Percentiles rank a stretch among this genome's conserved stretches.
phyloP scores from a whole-genome alignment of 2,113 vertebrate species.

The Lampris megalopsis region DNA sequence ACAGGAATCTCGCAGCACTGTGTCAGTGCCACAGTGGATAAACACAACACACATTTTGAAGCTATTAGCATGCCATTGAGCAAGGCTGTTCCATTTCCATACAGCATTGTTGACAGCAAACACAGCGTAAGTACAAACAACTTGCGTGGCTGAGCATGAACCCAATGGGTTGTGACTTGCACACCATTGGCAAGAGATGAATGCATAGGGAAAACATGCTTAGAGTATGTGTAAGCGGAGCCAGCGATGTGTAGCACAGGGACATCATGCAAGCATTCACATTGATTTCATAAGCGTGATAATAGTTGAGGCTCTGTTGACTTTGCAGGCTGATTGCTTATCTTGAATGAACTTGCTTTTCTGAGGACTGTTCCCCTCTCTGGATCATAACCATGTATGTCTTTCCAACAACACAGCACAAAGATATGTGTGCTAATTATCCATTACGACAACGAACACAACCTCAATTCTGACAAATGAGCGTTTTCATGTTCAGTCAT shows the following conservation, averaged over 20 bases:
- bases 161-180: slow-evolving; percentile 7
- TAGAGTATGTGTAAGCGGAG: slow-evolving; percentile 14
- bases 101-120: slow-evolving; percentile 31
- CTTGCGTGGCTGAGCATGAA: slow-evolving; percentile 34
- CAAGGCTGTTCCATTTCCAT: slow-evolving; percentile 30
- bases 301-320: slow-evolving; percentile 20
- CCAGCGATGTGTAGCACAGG: slow-evolving; percentile 31
- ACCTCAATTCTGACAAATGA: slow-evolving; percentile 9
- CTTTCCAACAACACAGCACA: slow-evolving; percentile 1
- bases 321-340: slow-evolving; percentile 45
- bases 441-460: neutral
- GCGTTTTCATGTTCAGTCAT: neutral
- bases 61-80: slow-evolving; percentile 19
- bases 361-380: slow-evolving; percentile 21
- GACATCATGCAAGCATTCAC: slow-evolving; percentile 39
- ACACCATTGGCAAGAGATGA: neutral
- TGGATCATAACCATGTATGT: slow-evolving; percentile 32
- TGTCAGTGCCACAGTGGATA: neutral
- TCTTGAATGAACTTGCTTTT: slow-evolving; percentile 27
- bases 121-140: slow-evolving; percentile 10
- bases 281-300: slow-evolving; percentile 31
- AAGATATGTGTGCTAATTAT: neutral
- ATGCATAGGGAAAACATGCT: neutral
- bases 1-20: slow-evolving; percentile 12
- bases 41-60: neutral